Conservation (phyloP, 2,113 vertebrate species). For the Casuarius casuarius region DNA sequence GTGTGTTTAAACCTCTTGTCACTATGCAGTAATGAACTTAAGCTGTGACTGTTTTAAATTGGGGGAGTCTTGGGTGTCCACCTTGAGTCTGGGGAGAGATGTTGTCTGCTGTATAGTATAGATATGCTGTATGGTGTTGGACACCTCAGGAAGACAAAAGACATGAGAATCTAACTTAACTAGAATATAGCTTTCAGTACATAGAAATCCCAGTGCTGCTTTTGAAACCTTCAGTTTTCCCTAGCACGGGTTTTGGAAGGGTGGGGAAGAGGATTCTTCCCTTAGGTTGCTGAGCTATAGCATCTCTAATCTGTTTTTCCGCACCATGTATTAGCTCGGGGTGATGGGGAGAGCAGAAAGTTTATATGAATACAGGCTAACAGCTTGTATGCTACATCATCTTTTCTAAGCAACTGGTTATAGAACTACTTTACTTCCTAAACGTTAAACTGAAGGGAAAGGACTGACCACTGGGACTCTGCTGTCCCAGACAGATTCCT, state of each 20-base stretch:
- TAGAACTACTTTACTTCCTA: background rate
- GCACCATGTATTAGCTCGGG: background rate
- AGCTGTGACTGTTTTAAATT: background rate
- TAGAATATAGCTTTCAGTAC: background rate
- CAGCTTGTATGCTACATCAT: background rate
- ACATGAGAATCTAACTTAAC: background rate
- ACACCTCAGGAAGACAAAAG: background rate
- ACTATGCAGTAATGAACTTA: background rate
- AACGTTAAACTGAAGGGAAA: background rate
- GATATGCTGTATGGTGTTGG: background rate
- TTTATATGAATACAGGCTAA: background rate
- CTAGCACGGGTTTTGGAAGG: background rate
- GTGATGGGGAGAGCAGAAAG: background rate
- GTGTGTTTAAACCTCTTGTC: background rate
- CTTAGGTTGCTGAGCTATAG: background rate
- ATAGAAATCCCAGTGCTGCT: background rate
- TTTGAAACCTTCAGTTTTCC: background rate
- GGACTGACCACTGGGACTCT: background rate
- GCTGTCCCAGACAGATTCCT: background rate
- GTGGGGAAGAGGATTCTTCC: background rate
- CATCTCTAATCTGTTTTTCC: background rate
- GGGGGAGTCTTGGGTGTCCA: background rate
- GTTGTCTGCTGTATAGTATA: background rate
- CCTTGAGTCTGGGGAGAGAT: background rate
- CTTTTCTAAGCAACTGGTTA: background rate